Conservation (phyloP, 1,140 invertebrate genomes). For the Oncopodura yosiiana region DNA sequence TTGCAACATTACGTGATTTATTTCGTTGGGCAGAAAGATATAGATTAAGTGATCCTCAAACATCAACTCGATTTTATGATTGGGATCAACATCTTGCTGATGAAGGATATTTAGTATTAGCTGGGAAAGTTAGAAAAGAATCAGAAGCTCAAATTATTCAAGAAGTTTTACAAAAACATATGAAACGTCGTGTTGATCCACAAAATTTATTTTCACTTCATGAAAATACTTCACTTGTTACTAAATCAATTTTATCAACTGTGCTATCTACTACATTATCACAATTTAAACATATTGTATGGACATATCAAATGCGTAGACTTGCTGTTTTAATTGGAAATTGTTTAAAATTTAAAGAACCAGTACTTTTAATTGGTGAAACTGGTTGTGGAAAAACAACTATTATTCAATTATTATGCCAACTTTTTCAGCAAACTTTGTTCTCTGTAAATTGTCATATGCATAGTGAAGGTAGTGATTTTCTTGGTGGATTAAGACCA, state of each 20-base stretch:
- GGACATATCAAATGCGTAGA: constrained; percentile 83
- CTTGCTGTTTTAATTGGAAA: constrained; percentile 85
- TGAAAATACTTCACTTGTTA: constrained; percentile 63
- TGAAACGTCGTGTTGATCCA: constrained; percentile 66
- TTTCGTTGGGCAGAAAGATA: constrained; percentile 97
- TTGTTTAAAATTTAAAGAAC: constrained; percentile 83
- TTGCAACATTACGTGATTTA: constrained; percentile 88
- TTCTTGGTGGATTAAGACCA: constrained; percentile 88
- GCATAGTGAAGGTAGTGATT: constrained; percentile 96
- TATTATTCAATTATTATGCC: constrained; percentile 78
- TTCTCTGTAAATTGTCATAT: constrained; percentile 93
- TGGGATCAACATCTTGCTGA: constrained; percentile 97
- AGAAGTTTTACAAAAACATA: constrained; percentile 69
- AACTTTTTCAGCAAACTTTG: constrained; percentile 54
- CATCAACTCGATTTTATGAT: constrained; percentile 64
- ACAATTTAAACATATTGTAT: constrained; percentile 73
- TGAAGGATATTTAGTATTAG: constrained; percentile 90
- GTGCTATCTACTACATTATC: constrained; percentile 45
- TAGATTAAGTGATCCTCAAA: constrained; percentile 52
- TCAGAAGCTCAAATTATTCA: constrained; percentile 69
- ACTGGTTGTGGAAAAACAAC: constrained; percentile 99
- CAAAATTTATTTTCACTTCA: constrained; percentile 49
- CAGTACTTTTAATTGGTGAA: constrained; percentile 90
- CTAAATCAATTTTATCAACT: constrained; percentile 57
- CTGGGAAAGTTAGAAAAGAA: constrained; percentile 76